Base-by-base conservation (phyloP, 2,797 vertebrate species). In the Chiroxiphia lanceolata region DNA sequence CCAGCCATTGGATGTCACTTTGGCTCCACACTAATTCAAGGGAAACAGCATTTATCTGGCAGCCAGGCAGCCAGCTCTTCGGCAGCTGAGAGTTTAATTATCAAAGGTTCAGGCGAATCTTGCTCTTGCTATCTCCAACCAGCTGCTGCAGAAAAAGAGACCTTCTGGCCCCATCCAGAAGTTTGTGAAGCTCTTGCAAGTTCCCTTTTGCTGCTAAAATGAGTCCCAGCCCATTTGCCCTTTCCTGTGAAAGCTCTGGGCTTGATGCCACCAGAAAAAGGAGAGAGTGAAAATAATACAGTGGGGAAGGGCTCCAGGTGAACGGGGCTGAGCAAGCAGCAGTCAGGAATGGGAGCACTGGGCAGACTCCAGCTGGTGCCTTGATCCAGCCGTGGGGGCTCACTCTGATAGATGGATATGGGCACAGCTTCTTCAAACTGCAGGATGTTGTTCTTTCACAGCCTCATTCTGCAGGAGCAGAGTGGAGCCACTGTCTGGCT, bases 1-100 rank as follows among this genome's bases (percentile, higher is more conserved):
- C 93, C 95, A 96, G 91, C 96, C 96, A 97, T 96, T 95, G 95
- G 95, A 97, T 97, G 96, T 94, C 96, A 97, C 95, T 97, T 96
- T 97, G 95, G 90, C 95, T 97, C 93, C 94, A 96, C 89, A 95
- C 89, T 93, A 97, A 97, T 96, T 95, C 95, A 96, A 91, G 93
- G 92, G 87, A 97, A 95, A 94, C 92, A 95, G 94, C 96, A 96
- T 96, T 97, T 96, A 93, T 96, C 91, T 93, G 95, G 92, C 95
- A 97, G 83, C 81, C 80, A 93, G 85, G 90, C 91, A 93, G 87
- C 91, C 83, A 94, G 92, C 90, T 95, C 83, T 96, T 95, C 92
- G 3, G 90, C 96, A 97, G 96, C 89, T 93, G 94, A 96, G 94
- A 96, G 95, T 95, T 94, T 96, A 96, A 97, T 97, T 96, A 97